Conservation (phyloP, 1,140 invertebrate genomes). For the Zeugodacus cucurbitae region DNA sequence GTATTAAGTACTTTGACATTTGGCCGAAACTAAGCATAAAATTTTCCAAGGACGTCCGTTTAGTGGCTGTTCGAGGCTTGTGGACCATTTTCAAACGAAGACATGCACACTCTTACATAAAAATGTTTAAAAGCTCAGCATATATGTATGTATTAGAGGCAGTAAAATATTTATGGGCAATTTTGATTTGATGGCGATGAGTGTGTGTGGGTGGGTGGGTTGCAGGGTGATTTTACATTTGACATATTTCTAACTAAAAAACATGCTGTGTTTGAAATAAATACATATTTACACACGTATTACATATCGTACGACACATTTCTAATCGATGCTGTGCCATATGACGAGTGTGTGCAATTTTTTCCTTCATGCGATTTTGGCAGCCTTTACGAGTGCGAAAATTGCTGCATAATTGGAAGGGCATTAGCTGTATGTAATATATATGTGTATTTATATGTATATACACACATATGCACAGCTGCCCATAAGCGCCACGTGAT, state of each 20-base stretch:
- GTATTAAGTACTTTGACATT: constrained; percentile 32
- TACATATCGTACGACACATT: background rate
- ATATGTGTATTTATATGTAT: background rate
- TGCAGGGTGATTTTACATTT: background rate
- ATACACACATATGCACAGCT: background rate
- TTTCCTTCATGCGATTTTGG: background rate
- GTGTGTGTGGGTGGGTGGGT: background rate
- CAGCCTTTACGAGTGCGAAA: background rate
- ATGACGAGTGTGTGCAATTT: background rate
- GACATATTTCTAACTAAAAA: background rate
- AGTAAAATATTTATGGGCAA: background rate
- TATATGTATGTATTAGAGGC: background rate
- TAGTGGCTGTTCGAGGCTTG: background rate
- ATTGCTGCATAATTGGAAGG: background rate
- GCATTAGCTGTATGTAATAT: background rate
- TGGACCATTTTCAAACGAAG: background rate
- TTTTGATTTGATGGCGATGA: background rate
- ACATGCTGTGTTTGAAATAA: background rate
- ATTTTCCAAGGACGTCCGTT: background rate
- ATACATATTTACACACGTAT: no score
- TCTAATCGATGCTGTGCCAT: background rate
- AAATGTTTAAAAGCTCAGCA: background rate
- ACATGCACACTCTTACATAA: background rate
- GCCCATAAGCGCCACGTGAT: no score
- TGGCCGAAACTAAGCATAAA: constrained; percentile 28